These are phyloP conservation scores for Morpho deidamia DNA, from an alignment of 2,888 invertebrate species.

Conservation along the genomic window DNA sequence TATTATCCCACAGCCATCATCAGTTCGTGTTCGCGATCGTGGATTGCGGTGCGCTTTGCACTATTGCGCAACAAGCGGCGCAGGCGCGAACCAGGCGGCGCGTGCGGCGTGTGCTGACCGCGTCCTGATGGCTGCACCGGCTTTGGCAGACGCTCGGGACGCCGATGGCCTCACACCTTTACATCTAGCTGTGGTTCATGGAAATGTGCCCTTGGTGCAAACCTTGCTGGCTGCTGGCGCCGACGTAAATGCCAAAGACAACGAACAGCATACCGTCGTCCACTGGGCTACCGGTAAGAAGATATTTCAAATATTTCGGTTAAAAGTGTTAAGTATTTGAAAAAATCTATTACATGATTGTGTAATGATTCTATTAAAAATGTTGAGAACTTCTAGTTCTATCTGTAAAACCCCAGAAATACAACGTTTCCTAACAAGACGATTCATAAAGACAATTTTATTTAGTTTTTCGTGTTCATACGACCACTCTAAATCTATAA, in stretches of 20 bases:
- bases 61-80: slow-evolving; percentile 92
- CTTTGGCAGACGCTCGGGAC: slow-evolving; percentile 89
- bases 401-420: too few relatives aligned
- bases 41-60: slow-evolving; percentile 93
- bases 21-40: slow-evolving; percentile 85
- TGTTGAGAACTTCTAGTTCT: too few relatives aligned
- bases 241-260: slow-evolving; percentile 93
- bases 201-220: slow-evolving; percentile 91
- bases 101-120: slow-evolving; percentile 93
- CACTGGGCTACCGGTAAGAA: slow-evolving; percentile 98
- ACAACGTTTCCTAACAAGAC: too few relatives aligned
- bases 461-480: too few relatives aligned
- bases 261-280: slow-evolving; percentile 95
- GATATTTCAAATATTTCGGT: too few relatives aligned
- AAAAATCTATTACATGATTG: too few relatives aligned
- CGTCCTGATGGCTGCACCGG: slow-evolving; percentile 92
- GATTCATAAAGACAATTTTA: too few relatives aligned
- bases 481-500: too few relatives aligned
- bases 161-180: slow-evolving; percentile 97
- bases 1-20: slow-evolving; percentile 41
- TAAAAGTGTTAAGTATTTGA: too few relatives aligned
- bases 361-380: too few relatives aligned
- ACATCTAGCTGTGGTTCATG: slow-evolving; percentile 96
- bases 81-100: slow-evolving; percentile 82
- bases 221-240: slow-evolving; percentile 92